Base-by-base conservation (phyloP, 1,140 invertebrate genomes). In the Lepidurus arcticus region DNA sequence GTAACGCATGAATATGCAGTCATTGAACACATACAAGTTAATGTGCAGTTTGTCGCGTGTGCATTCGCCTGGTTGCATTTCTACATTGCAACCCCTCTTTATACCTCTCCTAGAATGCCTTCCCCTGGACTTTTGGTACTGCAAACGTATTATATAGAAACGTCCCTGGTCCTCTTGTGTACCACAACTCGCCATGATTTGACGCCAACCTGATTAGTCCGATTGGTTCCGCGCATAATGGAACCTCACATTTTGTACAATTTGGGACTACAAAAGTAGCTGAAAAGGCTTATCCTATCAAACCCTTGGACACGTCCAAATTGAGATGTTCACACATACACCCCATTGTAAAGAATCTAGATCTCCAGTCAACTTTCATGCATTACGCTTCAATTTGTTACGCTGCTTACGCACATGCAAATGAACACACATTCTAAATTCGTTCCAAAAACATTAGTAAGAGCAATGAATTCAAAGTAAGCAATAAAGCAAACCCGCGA, bases 21-120 rank as follows among this genome's bases (percentile, higher is more conserved):
- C 53, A 65, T 65, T 65, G 53, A 65, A 65, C 53, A 65, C 53
- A 65, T 65, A 65, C 53, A 65, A 65, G 53, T 65, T 65, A 65
- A 65, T 65, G 53, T 65, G 53, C 53, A 65, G 53, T 65, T 65
- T 65, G 53, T 65, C 53, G 53, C 53, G 53, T 65, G 53, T 65
- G 53, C 53, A 65, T 65, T 65, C 53, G 53, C 53, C 53, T 65
- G 9, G 53, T 65, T 65, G 53, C 53, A 13, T 65, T 65, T 65
- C 53, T 65, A 9, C 21, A 65, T 65, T 65, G 53, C 53, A 65
- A 65, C 53, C 53, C 53, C 53, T 65, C 53, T 65, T 65, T 65
- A 34, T 65, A 65, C 53, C 6, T 65, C 53, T 65, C 34, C 34
- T 65, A 65, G 16, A 21, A 65, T 65, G 53, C 53, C 21, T 65